Evolutionary conservation across 2,797 vertebrate species (phyloP), one percentile per base, ranked within the genome.

Genomic region (Cyclura pinguis): DNA sequence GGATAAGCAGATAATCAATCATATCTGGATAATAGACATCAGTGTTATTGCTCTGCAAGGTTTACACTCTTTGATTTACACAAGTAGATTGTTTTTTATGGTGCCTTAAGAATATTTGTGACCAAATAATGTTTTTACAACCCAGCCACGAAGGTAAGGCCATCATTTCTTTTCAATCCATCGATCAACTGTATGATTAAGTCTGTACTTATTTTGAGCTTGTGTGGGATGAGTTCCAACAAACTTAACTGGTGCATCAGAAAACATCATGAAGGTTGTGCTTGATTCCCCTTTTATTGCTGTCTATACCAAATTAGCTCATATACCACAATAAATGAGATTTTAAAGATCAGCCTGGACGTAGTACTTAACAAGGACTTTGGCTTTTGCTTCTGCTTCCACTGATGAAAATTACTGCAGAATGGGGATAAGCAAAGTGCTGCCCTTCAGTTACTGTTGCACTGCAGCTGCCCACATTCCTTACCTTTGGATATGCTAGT

Each of bases 31-130:
- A 94, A 95, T 62, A 96, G 93, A 92, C 88, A 94, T 95, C 91
- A 92, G 88, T 87, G 93, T 89, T 95, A 94, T 88, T 95, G 94
- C 95, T 96, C 92, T 96, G 95, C 92, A 94, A 95, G 92, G 92
- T 91, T 92, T 93, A 27, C 35, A 73, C 88, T 92, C 92, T 93
- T 93, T 96, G 96, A 95, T 97, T 96, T 95, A 95, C 91, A 88
- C 80, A 18, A 80, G 85, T 57, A 59, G 13, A 50, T 87, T 92
- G 69, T 92, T 95, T 96, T 96, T 96, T 94, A 96, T 94, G 94
- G 85, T 90, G 59, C 67, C 93, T 94, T 92, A 80, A 93, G 92
- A 95, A 91, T 95, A 94, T 92, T 86, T 95, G 96, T 96, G 93
- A 93, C 94, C 93, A 91, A 95, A 93, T 93, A 94, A 96, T 95